Conservation (phyloP, 2,888 invertebrate species). For the Athetis lepigone region DNA sequence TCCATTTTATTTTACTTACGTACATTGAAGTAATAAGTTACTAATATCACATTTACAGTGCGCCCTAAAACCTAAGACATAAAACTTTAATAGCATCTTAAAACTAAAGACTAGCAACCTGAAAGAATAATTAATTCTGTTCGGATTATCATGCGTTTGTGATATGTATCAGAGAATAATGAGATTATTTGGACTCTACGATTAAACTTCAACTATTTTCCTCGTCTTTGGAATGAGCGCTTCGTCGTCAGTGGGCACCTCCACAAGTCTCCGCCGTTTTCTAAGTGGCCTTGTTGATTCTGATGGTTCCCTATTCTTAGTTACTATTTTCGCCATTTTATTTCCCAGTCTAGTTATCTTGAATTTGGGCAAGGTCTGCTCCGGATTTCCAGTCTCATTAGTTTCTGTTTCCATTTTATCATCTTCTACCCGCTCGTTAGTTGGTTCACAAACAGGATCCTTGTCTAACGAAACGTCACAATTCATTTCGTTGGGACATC, state of each 20-base stretch:
- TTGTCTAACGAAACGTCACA: conserved; percentile 63
- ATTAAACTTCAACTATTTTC: conserved; percentile 88
- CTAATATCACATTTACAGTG: conserved; percentile 89
- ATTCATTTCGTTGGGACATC: conserved; percentile 56
- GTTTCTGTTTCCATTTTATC: conserved; percentile 69
- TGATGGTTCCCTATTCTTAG: conserved; percentile 81
- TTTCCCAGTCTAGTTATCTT: conserved; percentile 91
- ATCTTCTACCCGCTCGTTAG: conserved; percentile 75
- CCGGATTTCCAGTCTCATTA: conserved; percentile 79
- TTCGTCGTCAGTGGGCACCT: conserved; percentile 86
- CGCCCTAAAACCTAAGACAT: conserved; percentile 74
- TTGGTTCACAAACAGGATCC: conserved; percentile 59
- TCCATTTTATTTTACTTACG: conserved; percentile 76
- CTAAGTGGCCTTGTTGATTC: conserved; percentile 91
- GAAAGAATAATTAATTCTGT: conserved; percentile 81
- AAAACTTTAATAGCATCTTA: conserved; percentile 76
- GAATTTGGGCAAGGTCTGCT: conserved; percentile 91
- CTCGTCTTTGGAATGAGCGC: conserved; percentile 86
- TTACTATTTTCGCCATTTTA: conserved; percentile 88
- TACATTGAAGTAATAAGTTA: conserved; percentile 81
- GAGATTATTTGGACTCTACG: conserved; percentile 53
- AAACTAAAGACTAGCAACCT: conserved; percentile 86
- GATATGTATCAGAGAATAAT: conserved; percentile 80
- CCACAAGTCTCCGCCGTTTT: conserved; percentile 92
- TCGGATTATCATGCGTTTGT: conserved; percentile 82